Base-by-base conservation (phyloP, 1,140 invertebrate genomes). In the Cotesia glomerata region DNA sequence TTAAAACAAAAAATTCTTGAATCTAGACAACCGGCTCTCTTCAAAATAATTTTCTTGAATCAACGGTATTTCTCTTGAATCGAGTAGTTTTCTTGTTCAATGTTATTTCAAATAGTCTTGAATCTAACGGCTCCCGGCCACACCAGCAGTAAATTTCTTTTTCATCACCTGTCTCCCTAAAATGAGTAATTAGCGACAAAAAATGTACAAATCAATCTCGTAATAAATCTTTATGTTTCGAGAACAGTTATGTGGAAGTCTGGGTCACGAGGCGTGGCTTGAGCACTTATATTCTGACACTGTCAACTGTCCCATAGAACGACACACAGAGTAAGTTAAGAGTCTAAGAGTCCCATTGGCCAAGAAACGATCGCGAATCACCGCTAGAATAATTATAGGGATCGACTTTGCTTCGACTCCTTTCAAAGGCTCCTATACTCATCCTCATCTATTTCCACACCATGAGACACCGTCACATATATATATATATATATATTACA, bases 211-310 rank as follows among this genome's bases (percentile, higher is more conserved):
- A 58, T 66, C 32, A 49, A 56, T 66, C 16, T 54, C 26, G 32
- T 13, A 9, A 66, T 64, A n/a, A 18, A 34, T 35, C 16, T 7
- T 35, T 61, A 75, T 75, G 67, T 78, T 82, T 81, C 78, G 78
- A 85, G 82, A 87, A 86, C 85, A 86, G 85, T 86, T 86, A 87
- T 82, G 81, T 85, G 81, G 84, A 84, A 85, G 84, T 86, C 83
- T 87, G 84, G 85, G 85, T 86, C 85, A 87, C 84, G 80, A 85
- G 85, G 85, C 85, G 85, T 85, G 85, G 85, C 84, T 84, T 85
- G 76, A 71, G 71, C 68, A 62, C 64, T 69, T 45, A 45, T 45
- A 45, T 45, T 64, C 26, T 52, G 79, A 84, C 79, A 83, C 76
- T 80, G 77, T 78, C 81, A 78, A 81, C 79, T 85, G 85, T 87